These are phyloP conservation scores for Apis mellifera DNA, from an alignment of 1,140 invertebrate species.

Conservation along the genomic window Amel_HAv3.1 CM009941.2:11320501-11321000, in stretches of 20 bases:
- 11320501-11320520: too few relatives aligned
- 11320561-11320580: too few relatives aligned
- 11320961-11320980: conserved; percentile 59
- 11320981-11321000: conserved; percentile 47
- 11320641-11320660: too few relatives aligned
- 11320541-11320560: too few relatives aligned
- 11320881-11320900: conserved; percentile 65
- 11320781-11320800: conserved; percentile 47
- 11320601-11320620: too few relatives aligned
- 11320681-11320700: neutral
- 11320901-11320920: conserved; percentile 70
- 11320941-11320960: conserved; percentile 68
- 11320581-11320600: too few relatives aligned
- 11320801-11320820: conserved; percentile 31
- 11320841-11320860: too few relatives aligned
- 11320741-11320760: neutral
- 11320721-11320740: conserved; percentile 7
- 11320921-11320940: conserved; percentile 66
- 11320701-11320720: neutral
- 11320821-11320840: neutral
- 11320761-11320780: neutral
- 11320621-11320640: too few relatives aligned
- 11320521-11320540: too few relatives aligned
- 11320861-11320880: conserved; percentile 51
- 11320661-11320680: too few relatives aligned